phyloP scores from a whole-genome alignment of 1,140 invertebrate genomes.

The Rhynchophorus ferrugineus region DNA sequence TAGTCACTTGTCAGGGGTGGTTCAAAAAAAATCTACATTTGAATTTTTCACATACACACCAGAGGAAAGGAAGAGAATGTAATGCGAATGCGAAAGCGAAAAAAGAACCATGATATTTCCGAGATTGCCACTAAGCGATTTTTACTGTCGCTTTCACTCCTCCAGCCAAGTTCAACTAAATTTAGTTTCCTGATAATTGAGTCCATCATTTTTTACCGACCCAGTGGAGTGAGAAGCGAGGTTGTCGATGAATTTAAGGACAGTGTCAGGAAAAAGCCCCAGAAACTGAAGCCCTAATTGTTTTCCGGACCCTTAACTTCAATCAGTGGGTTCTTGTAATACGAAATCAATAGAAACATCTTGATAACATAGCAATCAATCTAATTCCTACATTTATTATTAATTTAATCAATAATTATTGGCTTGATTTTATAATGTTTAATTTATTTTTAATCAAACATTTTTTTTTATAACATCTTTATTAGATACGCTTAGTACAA shows the following conservation, averaged over 20 bases:
- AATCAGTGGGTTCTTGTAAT: neutral
- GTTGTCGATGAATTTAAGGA: slow-evolving; percentile 1
- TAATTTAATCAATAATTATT: too few relatives aligned
- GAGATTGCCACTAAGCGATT: slow-evolving; percentile 4
- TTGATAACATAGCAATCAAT: too few relatives aligned
- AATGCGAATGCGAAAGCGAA: slow-evolving; percentile 4
- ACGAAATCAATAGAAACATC: too few relatives aligned
- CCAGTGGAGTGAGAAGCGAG: neutral
- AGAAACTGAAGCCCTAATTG: neutral
- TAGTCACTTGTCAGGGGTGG: neutral
- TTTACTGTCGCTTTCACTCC: slow-evolving; percentile 7
- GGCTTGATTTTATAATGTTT: too few relatives aligned
- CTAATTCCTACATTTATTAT: too few relatives aligned
- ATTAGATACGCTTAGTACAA: too few relatives aligned
- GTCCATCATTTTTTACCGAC: slow-evolving; percentile 1
- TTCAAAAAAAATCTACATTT: neutral
- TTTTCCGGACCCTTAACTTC: neutral
- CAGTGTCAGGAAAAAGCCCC: neutral
- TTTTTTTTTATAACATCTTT: too few relatives aligned
- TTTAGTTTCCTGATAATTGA: neutral
- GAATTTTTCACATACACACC: slow-evolving; percentile 1
- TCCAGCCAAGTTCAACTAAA: neutral
- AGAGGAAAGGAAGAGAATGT: neutral
- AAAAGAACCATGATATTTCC: slow-evolving; percentile 2
- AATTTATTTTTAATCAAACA: too few relatives aligned